phyloP scores from a whole-genome alignment of 92 coral and sea anemone species.

The Palythoa caribaeorum region DNA sequence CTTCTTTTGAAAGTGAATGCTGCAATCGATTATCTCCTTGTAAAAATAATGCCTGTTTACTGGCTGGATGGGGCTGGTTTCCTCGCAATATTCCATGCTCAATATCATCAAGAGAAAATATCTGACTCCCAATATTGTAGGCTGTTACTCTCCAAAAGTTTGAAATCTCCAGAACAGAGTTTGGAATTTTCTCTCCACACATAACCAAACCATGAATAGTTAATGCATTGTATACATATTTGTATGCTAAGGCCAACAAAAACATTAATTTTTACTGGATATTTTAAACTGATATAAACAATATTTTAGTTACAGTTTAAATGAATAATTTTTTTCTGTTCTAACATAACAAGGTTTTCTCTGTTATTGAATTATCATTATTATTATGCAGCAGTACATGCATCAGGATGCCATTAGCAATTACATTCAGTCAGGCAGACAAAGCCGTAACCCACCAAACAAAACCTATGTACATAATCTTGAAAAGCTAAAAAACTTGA shows the following conservation, averaged over 20 bases:
- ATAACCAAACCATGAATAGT: constrained; percentile 90
- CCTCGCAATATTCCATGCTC: constrained; percentile 98
- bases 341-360: no score
- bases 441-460: no score
- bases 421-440: no score
- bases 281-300: no score
- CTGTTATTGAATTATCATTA: no score
- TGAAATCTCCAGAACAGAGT: constrained; percentile 82
- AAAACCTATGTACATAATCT: no score
- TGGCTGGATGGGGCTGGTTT: constrained; percentile 91
- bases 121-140: constrained; percentile 79
- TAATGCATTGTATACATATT: constrained; percentile 88
- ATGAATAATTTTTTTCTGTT: no score
- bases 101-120: constrained; percentile 87
- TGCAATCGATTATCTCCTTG: constrained; percentile 79
- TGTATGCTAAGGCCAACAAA: not conserved
- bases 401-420: no score
- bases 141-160: constrained; percentile 85
- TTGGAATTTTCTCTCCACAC: constrained; percentile 71
- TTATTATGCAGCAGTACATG: no score
- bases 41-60: constrained; percentile 67
- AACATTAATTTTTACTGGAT: not conserved
- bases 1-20: constrained; percentile 58
- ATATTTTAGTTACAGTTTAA: no score
- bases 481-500: no score